These are phyloP conservation scores for Sinotaia quadrata DNA, from an alignment of 2,888 invertebrate genomes.

Conservation along the genomic window DNA sequence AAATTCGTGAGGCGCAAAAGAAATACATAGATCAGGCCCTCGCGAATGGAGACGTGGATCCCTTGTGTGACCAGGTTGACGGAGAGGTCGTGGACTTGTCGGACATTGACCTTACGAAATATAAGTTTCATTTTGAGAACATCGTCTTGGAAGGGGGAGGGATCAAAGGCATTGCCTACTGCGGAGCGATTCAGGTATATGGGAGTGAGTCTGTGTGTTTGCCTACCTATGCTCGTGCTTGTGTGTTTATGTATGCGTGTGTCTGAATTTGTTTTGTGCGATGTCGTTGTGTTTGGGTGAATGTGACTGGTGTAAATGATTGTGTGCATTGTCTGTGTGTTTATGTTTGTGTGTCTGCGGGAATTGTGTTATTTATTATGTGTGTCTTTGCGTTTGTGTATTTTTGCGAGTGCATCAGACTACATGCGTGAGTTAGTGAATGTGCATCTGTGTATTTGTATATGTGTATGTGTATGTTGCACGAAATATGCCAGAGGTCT, in stretches of 20 bases:
- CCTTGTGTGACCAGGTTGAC: too few relatives aligned
- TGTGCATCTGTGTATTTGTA: background rate
- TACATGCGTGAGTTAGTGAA: background rate
- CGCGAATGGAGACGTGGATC: too few relatives aligned
- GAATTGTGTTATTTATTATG: too few relatives aligned
- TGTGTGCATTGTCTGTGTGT: background rate
- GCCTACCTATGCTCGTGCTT: background rate
- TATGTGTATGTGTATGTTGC: background rate
- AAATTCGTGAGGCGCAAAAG: too few relatives aligned
- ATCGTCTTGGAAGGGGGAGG: constrained; percentile 41
- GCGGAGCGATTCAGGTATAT: constrained; percentile 36
- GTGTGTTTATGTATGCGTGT: background rate
- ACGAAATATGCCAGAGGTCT: too few relatives aligned
- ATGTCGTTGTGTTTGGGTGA: background rate
- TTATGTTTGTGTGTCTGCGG: background rate
- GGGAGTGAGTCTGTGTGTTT: background rate
- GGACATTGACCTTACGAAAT: constrained; percentile 36
- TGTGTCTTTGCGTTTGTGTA: background rate
- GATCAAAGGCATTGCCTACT: constrained; percentile 40
- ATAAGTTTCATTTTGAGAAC: constrained; percentile 42
- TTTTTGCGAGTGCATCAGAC: background rate
- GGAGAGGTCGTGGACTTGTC: too few relatives aligned
- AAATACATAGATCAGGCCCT: too few relatives aligned
- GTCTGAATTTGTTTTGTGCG: background rate
- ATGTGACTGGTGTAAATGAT: background rate